Percentiles rank a stretch among this genome's conserved stretches.
These are phyloP conservation scores for Leuctra nigra DNA, from an alignment of 2,888 invertebrate genomes.

Conservation along the genomic window DNA sequence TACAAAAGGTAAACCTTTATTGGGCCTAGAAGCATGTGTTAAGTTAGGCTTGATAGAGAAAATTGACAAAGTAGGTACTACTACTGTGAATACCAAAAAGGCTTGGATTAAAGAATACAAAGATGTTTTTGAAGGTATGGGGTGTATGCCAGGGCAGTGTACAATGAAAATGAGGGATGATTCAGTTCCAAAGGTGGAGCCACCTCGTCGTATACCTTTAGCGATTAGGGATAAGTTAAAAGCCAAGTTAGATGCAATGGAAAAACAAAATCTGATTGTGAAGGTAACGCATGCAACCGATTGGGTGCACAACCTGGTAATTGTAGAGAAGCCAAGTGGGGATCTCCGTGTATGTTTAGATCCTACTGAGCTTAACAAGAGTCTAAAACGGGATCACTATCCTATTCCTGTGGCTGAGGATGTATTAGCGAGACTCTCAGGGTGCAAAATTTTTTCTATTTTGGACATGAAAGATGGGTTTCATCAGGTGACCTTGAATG, in stretches of 20 bases:
- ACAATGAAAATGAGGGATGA: background rate
- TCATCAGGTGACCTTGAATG: slow-evolving; percentile 20
- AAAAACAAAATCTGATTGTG: background rate
- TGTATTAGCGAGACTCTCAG: background rate
- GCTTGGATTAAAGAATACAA: background rate
- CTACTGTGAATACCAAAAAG: no score
- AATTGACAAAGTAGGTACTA: background rate
- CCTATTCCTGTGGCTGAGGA: background rate
- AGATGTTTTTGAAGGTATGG: background rate
- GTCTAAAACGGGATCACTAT: slow-evolving; percentile 8
- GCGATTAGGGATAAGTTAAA: background rate
- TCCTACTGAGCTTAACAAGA: slow-evolving; percentile 10
- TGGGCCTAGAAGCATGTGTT: background rate
- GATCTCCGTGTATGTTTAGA: slow-evolving; percentile 13
- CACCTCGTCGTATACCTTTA: background rate
- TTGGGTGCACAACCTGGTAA: slow-evolving; percentile 13
- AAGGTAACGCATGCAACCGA: background rate
- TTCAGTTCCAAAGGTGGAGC: background rate
- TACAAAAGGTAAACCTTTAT: background rate
- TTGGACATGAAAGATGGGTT: slow-evolving; percentile 24
- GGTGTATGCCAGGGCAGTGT: background rate
- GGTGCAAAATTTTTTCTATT: slow-evolving; percentile 10
- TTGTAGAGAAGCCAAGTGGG: slow-evolving; percentile 18
- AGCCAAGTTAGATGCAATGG: background rate
- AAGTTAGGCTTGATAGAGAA: background rate